Evolutionary conservation across 2,113 vertebrate species (phyloP).

Genomic region (Piprites chloris): DNA sequence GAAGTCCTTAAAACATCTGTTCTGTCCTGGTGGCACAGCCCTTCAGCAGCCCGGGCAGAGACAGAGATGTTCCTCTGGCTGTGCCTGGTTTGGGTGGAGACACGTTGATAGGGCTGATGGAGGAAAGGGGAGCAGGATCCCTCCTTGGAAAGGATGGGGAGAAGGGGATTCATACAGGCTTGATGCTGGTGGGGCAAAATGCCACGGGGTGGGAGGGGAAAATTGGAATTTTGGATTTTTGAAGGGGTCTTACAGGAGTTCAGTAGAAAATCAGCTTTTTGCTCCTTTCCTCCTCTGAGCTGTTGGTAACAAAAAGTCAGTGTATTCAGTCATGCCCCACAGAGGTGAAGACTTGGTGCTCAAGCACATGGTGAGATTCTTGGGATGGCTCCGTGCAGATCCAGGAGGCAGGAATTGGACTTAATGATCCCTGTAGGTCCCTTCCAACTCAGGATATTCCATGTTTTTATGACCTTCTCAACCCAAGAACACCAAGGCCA

Average conservation of each 20-base stretch:
- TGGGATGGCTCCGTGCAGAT: not conserved
- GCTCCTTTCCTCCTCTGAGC: not conserved
- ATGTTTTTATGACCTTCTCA: not conserved
- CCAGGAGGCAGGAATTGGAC: not conserved
- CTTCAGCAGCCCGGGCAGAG: not conserved
- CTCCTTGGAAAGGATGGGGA: not conserved
- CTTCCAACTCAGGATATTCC: not conserved
- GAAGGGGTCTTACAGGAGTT: not conserved
- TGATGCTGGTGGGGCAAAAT: not conserved
- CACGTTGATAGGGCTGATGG: not conserved
- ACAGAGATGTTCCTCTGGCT: not conserved
- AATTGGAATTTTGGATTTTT: not conserved
- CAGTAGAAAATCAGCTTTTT: not conserved
- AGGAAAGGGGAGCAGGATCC: not conserved
- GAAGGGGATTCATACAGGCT: not conserved
- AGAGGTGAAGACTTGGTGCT: not conserved
- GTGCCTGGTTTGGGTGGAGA: not conserved
- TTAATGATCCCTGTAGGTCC: not conserved
- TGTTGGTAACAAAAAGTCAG: not conserved
- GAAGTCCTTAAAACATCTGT: constrained; percentile 72
- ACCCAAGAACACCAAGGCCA: not conserved
- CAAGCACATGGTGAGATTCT: not conserved
- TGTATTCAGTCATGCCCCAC: accelerated
- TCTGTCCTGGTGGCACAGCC: constrained; percentile 53
- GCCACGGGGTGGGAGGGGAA: accelerated